These are phyloP conservation scores for Cecropterus lyciades DNA, from an alignment of 1,140 invertebrate species.

Conservation along the genomic window DNA sequence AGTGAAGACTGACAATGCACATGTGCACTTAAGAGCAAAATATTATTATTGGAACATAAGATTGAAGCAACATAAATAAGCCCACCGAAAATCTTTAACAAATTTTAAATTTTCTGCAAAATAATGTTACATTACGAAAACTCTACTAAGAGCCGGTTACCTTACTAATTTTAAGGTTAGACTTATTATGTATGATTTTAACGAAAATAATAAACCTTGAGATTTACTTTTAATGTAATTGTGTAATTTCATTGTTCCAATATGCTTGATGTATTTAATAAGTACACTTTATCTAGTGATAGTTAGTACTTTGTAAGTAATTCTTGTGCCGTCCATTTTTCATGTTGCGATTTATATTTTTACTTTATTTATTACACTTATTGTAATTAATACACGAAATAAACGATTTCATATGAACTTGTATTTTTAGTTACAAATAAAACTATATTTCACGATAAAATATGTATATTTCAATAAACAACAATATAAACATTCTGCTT, in stretches of 20 bases:
- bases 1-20: conserved; percentile 10
- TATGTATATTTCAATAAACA: conserved; percentile 22
- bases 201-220: no score
- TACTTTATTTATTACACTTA: background rate
- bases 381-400: no score
- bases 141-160: background rate
- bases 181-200: no score
- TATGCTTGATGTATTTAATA: no score
- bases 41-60: background rate
- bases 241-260: no score
- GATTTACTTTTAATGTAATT: no score
- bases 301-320: conserved; percentile 34
- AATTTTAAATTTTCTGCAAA: no score
- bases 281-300: conserved; percentile 16
- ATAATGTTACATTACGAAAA: no score
- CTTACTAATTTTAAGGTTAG: conserved; percentile 6
- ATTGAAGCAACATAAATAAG: no score
- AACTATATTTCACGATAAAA: background rate
- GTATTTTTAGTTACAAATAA: background rate
- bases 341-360: conserved; percentile 3
- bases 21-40: background rate
- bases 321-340: conserved; percentile 42
- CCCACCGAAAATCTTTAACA: conserved; percentile 5
- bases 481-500: conserved; percentile 25
- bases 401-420: no score